Conservation (phyloP, 2,113 vertebrate species). For the Dissostichus mawsoni region DNA sequence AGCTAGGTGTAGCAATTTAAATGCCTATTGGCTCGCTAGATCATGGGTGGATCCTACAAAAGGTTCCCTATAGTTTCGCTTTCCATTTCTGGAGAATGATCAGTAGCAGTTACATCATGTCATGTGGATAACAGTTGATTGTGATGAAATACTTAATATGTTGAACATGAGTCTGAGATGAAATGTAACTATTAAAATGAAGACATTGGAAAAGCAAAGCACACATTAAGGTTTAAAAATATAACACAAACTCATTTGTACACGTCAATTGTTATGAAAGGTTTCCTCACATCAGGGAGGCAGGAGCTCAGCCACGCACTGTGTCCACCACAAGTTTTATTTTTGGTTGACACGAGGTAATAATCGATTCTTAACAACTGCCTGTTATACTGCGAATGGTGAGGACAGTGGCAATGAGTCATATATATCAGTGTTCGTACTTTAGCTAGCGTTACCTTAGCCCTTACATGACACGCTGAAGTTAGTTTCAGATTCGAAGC, state of each 20-base stretch:
- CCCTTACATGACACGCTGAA: no score
- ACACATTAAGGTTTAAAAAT: not conserved
- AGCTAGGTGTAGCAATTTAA: not conserved
- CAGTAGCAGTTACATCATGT: not conserved
- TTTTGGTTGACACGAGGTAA: no score
- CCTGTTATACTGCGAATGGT: not conserved
- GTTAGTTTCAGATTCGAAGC: no score
- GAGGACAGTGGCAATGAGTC: not conserved
- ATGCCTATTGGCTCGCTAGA: not conserved
- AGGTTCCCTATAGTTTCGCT: not conserved
- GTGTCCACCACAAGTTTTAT: not conserved
- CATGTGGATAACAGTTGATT: not conserved
- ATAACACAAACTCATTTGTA: not conserved
- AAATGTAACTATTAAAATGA: no score
- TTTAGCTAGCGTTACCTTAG: conserved; percentile 24
- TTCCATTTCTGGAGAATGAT: not conserved
- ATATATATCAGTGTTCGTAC: conserved; percentile 4
- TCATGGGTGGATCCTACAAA: not conserved
- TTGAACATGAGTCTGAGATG: not conserved
- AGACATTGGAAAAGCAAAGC: not conserved
- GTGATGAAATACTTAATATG: not conserved
- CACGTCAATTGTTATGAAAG: not conserved
- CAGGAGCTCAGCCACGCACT: not conserved
- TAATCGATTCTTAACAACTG: not conserved
- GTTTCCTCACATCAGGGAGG: not conserved